Evolutionary conservation across 2,797 vertebrate species (phyloP).

Genomic region (Gallinago nigripennis): DNA sequence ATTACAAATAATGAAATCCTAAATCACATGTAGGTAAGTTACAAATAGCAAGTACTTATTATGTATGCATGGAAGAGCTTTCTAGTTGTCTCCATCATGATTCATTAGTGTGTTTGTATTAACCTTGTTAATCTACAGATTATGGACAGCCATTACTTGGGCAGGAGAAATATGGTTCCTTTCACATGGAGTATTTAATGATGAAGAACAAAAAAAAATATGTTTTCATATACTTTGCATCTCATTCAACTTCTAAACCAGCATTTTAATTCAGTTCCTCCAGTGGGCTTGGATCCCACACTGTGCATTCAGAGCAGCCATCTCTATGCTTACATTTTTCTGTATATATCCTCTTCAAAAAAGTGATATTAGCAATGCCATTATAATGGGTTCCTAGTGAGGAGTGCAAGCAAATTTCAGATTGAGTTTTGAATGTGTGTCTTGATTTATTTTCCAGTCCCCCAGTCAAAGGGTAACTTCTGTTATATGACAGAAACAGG

Average conservation of each 20-base stretch:
- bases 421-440: neutral
- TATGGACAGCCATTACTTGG: neutral
- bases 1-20: neutral
- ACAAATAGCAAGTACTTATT: neutral
- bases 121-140: neutral
- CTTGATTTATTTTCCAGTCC: neutral
- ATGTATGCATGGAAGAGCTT: neutral
- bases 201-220: neutral
- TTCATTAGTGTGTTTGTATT: neutral
- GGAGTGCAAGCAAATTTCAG: neutral
- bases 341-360: neutral
- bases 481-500: neutral
- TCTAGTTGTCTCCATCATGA: neutral
- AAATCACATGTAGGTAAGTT: neutral
- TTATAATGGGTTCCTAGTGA: fast-evolving
- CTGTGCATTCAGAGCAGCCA: neutral
- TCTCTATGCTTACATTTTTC: neutral
- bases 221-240: neutral
- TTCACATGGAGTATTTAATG: neutral
- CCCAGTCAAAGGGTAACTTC: neutral
- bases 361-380: neutral
- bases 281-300: neutral
- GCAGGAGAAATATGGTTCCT: neutral
- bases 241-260: neutral
- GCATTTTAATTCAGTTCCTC: neutral